These are phyloP conservation scores for Brachirus orientalis DNA, from an alignment of 2,113 vertebrate species.

Conservation along the genomic window DNA sequence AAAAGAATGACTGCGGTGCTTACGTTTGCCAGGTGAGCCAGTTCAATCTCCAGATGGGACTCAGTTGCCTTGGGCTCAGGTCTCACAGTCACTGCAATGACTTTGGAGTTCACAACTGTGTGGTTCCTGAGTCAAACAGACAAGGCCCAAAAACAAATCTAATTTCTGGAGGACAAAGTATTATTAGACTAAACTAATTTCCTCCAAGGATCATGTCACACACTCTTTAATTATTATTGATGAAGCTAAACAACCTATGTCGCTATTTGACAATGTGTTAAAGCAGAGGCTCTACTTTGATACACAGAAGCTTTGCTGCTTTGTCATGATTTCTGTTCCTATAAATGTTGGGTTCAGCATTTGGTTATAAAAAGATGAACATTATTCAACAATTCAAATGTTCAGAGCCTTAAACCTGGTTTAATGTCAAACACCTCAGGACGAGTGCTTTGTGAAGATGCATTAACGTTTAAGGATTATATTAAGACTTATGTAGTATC, in stretches of 20 bases:
- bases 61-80: slow-evolving; percentile 91
- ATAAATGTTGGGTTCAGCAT: too few species aligned
- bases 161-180: neutral
- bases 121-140: slow-evolving; percentile 88
- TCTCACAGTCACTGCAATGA: slow-evolving; percentile 96
- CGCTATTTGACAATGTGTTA: slow-evolving; percentile 4
- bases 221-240: neutral
- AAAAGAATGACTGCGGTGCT: slow-evolving; percentile 71
- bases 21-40: slow-evolving; percentile 96
- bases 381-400: too few species aligned
- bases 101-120: slow-evolving; percentile 97
- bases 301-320: too few species aligned
- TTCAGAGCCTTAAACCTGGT: too few species aligned
- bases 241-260: slow-evolving; percentile 14
- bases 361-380: too few species aligned
- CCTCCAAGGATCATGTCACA: too few species aligned
- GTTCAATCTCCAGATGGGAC: slow-evolving; percentile 94
- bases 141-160: neutral
- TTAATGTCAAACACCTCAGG: too few species aligned
- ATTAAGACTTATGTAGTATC: slow-evolving; percentile 35
- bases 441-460: too few species aligned
- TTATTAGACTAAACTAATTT: too few species aligned
- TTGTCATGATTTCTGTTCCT: too few species aligned
- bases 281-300: too few species aligned
- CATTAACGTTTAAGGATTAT: slow-evolving; percentile 24